Conservation (phyloP, 2,797 vertebrate genomes). For the Aviceda cuculoides region DNA sequence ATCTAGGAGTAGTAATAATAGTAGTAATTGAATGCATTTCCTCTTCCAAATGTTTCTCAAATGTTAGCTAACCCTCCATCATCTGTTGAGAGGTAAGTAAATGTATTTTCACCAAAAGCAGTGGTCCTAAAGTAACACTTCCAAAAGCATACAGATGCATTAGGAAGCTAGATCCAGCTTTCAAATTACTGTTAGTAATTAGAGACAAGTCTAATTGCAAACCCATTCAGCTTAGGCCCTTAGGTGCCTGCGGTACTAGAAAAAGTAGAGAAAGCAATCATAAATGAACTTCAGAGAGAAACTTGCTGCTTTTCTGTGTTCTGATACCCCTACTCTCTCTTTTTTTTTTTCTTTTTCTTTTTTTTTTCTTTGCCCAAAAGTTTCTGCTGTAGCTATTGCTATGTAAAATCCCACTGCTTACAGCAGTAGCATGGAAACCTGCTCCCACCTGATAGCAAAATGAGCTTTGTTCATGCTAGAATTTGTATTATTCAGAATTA, state of each 20-base stretch:
- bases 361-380: background rate
- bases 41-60: constrained; percentile 40
- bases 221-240: background rate
- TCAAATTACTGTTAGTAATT: background rate
- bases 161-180: background rate
- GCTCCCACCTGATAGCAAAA: background rate
- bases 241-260: background rate
- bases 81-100: constrained; percentile 30
- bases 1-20: background rate
- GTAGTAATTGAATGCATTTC: constrained; percentile 13
- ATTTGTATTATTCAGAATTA: background rate
- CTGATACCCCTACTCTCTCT: background rate
- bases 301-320: background rate
- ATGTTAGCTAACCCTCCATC: constrained; percentile 14
- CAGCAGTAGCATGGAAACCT: background rate
- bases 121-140: background rate
- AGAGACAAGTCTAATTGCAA: background rate
- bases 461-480: background rate
- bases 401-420: background rate
- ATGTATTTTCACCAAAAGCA: background rate
- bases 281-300: background rate
- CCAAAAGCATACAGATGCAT: background rate
- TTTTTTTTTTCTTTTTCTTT: too few species aligned
- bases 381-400: background rate
- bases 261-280: background rate